Percentiles rank a stretch among this genome's conserved stretches.
Conservation (phyloP, 2,888 invertebrate species). For the Hanleya hanleyi region DNA sequence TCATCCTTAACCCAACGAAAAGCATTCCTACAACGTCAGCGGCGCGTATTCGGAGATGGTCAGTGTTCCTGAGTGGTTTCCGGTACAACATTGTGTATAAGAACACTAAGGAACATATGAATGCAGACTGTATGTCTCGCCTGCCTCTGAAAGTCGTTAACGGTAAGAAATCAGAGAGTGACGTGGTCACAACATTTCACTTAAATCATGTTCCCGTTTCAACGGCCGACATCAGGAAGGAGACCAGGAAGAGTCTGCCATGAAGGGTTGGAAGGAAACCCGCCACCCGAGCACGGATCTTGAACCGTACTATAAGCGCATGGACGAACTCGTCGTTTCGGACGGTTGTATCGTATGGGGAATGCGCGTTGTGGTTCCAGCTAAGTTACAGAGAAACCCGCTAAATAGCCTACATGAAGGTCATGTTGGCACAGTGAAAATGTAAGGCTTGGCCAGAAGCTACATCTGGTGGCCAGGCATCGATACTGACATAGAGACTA, state of each 20-base stretch:
- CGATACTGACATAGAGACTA: constrained; percentile 42
- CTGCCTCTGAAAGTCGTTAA: background rate
- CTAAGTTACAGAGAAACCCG: constrained; percentile 32
- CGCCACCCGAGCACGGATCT: constrained; percentile 2
- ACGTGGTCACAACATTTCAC: background rate
- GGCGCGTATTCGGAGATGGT: background rate
- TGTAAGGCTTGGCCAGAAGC: constrained; percentile 48
- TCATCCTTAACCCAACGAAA: background rate
- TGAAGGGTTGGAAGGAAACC: constrained; percentile 28
- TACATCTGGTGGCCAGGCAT: too few species aligned
- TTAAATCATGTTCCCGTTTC: background rate
- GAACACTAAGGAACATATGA: constrained; percentile 2
- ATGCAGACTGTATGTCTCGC: too few species aligned
- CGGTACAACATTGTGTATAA: background rate
- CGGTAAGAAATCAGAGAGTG: too few species aligned
- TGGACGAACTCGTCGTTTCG: constrained; percentile 26
- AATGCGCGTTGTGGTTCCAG: constrained; percentile 38
- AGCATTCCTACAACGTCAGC: background rate
- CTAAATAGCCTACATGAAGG: constrained; percentile 49
- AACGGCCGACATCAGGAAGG: constrained; percentile 8
- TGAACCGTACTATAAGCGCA: constrained; percentile 20
- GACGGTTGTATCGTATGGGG: constrained; percentile 35
- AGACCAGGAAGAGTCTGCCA: constrained; percentile 22
- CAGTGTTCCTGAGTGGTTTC: background rate
- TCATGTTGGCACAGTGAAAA: constrained; percentile 54